phyloP scores from a whole-genome alignment of 2,888 invertebrate genomes.

The Tanypteryx hageni region DNA sequence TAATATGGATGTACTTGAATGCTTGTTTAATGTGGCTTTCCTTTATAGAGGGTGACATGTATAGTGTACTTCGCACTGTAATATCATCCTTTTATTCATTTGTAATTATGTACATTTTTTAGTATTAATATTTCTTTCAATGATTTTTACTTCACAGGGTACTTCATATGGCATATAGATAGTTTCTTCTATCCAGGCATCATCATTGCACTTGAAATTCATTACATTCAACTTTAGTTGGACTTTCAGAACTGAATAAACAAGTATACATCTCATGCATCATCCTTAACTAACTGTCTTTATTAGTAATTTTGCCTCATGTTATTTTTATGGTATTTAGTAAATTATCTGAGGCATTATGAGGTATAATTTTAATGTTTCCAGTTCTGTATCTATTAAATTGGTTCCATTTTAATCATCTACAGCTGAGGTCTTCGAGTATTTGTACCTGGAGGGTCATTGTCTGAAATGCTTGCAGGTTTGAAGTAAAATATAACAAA shows the following conservation, averaged over 20 bases:
- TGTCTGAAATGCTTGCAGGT: not conserved
- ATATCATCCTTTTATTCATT: not conserved
- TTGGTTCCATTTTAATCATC: not conserved
- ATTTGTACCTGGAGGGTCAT: not conserved
- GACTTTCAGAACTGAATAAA: too few relatives aligned
- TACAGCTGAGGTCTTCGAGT: not conserved
- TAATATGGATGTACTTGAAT: not conserved
- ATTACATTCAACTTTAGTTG: too few relatives aligned
- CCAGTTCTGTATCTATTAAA: not conserved
- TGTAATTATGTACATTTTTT: not conserved
- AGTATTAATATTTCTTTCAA: not conserved
- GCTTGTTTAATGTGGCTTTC: not conserved
- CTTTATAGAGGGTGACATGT: not conserved
- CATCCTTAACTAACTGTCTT: too few relatives aligned
- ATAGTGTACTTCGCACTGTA: not conserved
- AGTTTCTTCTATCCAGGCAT: not conserved
- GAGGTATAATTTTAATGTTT: not conserved
- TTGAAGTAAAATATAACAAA: not conserved
- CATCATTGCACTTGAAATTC: not conserved
- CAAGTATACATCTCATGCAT: too few relatives aligned
- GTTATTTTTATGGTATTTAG: not conserved
- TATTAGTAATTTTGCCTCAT: not conserved
- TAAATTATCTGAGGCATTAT: not conserved
- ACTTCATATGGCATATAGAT: not conserved
- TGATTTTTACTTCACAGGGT: not conserved